Conservation (phyloP, 2,113 vertebrate genomes). For the Sinocyclocheilus grahami region DNA sequence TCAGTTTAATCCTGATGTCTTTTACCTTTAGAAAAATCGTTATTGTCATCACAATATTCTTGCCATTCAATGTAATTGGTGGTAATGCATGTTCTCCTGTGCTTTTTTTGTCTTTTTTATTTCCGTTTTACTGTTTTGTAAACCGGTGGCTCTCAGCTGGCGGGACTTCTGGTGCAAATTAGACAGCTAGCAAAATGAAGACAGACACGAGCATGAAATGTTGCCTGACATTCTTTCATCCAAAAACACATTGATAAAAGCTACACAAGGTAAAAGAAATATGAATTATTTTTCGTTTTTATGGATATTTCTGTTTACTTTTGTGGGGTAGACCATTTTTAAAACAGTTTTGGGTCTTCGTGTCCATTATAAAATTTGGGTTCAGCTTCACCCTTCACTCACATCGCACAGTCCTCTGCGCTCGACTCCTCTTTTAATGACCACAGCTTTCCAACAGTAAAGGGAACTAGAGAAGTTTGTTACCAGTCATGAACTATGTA, state of each 20-base stretch:
- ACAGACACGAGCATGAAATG: neutral
- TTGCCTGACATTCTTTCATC: neutral
- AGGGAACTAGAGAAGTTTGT: neutral
- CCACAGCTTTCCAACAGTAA: neutral
- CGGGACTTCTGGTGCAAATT: neutral
- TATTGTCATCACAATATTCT: slow-evolving; percentile 13
- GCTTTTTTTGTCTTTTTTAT: neutral
- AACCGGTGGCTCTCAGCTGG: neutral
- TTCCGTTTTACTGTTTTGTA: neutral
- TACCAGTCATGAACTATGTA: neutral
- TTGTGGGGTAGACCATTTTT: neutral
- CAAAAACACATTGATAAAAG: neutral
- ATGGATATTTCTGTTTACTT: neutral
- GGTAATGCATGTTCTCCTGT: neutral
- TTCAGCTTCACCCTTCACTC: neutral
- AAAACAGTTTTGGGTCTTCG: neutral
- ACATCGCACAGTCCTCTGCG: neutral
- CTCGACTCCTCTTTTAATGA: slow-evolving; percentile 4
- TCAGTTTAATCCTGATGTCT: neutral
- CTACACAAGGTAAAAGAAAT: neutral
- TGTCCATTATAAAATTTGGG: neutral
- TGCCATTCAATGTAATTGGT: slow-evolving; percentile 7
- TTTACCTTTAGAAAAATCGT: neutral
- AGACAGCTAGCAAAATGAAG: neutral
- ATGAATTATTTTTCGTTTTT: neutral